A percentile compares a stretch with the other conserved stretches of the same genome.
Conservation (phyloP, 1,140 invertebrate genomes). For the Drosophila sechellia region DNA sequence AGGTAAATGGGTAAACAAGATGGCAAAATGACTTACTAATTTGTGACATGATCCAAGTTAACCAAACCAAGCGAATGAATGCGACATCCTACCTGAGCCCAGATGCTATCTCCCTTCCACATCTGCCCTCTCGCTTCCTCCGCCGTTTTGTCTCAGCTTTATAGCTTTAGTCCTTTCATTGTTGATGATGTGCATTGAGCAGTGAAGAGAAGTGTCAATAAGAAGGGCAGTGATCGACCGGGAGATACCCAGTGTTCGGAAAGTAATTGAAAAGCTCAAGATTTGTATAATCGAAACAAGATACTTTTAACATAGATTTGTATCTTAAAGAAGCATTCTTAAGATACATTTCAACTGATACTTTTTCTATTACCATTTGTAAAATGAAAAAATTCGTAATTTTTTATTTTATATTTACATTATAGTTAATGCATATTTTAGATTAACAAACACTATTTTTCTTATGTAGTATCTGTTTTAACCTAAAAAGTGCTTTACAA, state of each 20-base stretch:
- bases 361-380: too few relatives aligned
- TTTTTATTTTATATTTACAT: too few relatives aligned
- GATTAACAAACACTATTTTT: too few relatives aligned
- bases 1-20: conserved; percentile 54
- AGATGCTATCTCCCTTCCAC: conserved; percentile 27
- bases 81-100: conserved; percentile 37
- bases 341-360: too few relatives aligned
- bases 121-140: not conserved
- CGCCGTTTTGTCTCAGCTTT: conserved; percentile 11
- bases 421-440: too few relatives aligned
- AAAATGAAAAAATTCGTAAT: too few relatives aligned
- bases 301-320: too few relatives aligned
- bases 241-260: conserved; percentile 1
- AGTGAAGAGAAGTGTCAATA: conserved; percentile 17
- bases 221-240: not conserved
- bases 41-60: conserved; percentile 81
- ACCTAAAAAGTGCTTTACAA: too few relatives aligned
- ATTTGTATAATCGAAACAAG: too few relatives aligned
- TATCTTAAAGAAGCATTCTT: too few relatives aligned
- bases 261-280: not conserved
- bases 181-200: conserved; percentile 50
- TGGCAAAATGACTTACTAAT: conserved; percentile 76
- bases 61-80: conserved; percentile 58
- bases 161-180: conserved; percentile 30
- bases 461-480: too few relatives aligned